These are phyloP conservation scores for Phenganax marumi DNA, from an alignment of 92 coral and sea anemone species.

Conservation along the genomic window DNA sequence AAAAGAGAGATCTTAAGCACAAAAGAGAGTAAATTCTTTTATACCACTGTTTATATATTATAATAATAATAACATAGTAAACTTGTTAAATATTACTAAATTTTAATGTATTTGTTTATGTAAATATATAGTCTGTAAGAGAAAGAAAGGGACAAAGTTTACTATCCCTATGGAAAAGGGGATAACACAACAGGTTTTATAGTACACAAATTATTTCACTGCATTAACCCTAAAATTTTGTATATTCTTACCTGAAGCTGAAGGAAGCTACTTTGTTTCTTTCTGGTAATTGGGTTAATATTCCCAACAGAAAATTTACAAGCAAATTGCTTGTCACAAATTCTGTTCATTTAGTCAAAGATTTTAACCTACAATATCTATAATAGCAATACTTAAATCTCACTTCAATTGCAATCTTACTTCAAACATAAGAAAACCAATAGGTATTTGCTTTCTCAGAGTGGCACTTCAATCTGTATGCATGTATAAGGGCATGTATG, in stretches of 20 bases:
- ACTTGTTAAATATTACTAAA: background rate
- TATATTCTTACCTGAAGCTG: slow-evolving; percentile 25
- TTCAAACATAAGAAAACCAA: background rate
- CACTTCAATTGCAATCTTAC: no score
- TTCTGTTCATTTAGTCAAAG: slow-evolving; percentile 23
- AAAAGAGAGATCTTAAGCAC: no score
- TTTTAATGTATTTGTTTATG: background rate
- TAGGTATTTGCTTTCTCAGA: background rate
- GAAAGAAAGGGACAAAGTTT: background rate
- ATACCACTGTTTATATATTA: background rate
- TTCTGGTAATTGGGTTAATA: slow-evolving; percentile 35
- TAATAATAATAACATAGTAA: background rate
- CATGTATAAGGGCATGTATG: background rate
- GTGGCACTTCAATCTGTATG: no score
- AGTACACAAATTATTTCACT: background rate
- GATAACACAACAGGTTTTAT: background rate
- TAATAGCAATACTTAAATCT: background rate
- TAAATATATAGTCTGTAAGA: no score
- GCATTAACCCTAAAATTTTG: background rate
- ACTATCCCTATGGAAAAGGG: background rate
- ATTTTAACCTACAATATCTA: background rate
- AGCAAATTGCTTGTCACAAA: slow-evolving; percentile 38
- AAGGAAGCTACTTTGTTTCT: slow-evolving; percentile 27
- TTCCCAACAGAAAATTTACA: slow-evolving; percentile 49
- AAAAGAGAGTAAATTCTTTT: no score